phyloP scores from a whole-genome alignment of 1,140 invertebrate species.

The Drosophila murphyi region DNA sequence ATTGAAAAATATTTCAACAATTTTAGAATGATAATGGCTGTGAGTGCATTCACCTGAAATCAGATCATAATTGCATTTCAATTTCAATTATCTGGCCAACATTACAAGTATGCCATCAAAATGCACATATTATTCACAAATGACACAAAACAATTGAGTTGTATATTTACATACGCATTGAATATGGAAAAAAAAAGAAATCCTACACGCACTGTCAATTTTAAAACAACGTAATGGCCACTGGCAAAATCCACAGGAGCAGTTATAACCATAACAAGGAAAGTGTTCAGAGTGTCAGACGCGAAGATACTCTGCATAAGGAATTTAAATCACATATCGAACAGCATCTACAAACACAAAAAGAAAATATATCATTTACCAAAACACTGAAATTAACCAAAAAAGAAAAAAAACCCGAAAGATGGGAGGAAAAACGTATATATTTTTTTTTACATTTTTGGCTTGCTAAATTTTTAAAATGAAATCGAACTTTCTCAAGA shows the following conservation, averaged over 20 bases:
- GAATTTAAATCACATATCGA: neutral
- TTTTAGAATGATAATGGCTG: neutral
- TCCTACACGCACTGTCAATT: neutral
- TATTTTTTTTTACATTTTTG: neutral
- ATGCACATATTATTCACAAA: constrained; percentile 37
- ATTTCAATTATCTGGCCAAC: neutral
- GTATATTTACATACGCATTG: constrained; percentile 47
- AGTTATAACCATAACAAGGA: neutral
- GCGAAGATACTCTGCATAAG: neutral
- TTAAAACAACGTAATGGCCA: neutral
- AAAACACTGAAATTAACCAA: too few relatives aligned
- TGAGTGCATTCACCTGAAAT: constrained; percentile 5
- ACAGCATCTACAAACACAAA: too few relatives aligned
- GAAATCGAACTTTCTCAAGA: too few relatives aligned
- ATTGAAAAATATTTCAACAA: neutral
- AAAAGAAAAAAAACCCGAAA: neutral
- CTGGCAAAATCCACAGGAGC: neutral
- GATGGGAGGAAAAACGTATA: neutral
- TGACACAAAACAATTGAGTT: constrained; percentile 45
- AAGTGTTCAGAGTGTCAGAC: neutral
- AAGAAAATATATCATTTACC: too few relatives aligned
- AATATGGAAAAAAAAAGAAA: constrained; percentile 24
- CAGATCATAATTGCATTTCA: constrained; percentile 25
- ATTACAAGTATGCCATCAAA: constrained; percentile 39
- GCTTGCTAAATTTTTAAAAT: too few relatives aligned